Evolutionary conservation across 2,888 invertebrate species (phyloP).

Genomic region (Monoplex corrugatus): DNA sequence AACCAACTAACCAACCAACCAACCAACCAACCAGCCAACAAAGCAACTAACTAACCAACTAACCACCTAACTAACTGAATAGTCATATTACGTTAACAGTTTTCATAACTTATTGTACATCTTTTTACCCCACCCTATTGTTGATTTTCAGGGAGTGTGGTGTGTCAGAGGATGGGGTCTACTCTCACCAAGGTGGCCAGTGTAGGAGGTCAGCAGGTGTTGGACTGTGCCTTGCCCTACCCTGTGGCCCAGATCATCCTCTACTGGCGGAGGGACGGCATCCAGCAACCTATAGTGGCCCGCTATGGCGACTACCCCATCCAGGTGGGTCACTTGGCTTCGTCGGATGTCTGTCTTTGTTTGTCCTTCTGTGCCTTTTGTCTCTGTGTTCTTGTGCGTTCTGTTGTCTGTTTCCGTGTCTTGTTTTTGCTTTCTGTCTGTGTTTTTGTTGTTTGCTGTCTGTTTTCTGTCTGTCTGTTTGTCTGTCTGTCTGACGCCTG

Average conservation of each 20-base stretch:
- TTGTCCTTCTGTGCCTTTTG: not conserved
- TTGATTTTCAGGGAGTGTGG: not conserved
- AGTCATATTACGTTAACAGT: too few species aligned
- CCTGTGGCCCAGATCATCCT: constrained; percentile 98
- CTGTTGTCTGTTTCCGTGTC: not conserved
- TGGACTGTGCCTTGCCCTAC: constrained; percentile 96
- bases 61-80: too few species aligned
- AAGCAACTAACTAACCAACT: too few species aligned
- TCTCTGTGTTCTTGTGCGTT: not conserved
- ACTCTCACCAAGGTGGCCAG: constrained; percentile 91
- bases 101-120: not conserved
- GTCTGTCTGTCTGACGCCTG: too few species aligned
- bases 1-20: too few species aligned
- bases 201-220: constrained; percentile 97
- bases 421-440: too few species aligned
- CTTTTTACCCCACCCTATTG: not conserved
- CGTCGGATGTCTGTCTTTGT: constrained; percentile 11
- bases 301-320: constrained; percentile 99
- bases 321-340: constrained; percentile 50
- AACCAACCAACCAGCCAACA: too few species aligned
- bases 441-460: too few species aligned
- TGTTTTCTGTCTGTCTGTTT: too few species aligned
- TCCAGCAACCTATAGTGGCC: constrained; percentile 98
- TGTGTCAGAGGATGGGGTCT: constrained; percentile 36
- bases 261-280: constrained; percentile 99